phyloP scores from a whole-genome alignment of 1,140 invertebrate genomes.

The Drosophila orena region DNA sequence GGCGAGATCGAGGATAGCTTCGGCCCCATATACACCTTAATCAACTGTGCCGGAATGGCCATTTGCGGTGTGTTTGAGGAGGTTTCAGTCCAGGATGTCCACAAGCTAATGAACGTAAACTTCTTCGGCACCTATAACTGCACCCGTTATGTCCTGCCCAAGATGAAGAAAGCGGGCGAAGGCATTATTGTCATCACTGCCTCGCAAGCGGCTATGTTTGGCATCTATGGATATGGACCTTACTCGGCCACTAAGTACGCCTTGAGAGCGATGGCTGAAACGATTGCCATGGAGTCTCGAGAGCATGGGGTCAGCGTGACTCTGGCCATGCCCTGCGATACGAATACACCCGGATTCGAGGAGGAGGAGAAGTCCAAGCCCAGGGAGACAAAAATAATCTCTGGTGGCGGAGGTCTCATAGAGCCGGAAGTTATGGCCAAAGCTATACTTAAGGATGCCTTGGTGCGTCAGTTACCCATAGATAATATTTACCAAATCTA shows the following conservation, averaged over 20 bases:
- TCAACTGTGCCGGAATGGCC: constrained; percentile 96
- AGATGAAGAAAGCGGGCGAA: constrained; percentile 89
- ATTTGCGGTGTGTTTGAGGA: constrained; percentile 94
- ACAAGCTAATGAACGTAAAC: constrained; percentile 90
- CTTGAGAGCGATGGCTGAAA: constrained; percentile 96
- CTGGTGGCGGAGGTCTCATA: constrained; percentile 90
- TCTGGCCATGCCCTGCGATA: constrained; percentile 96
- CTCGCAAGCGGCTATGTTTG: constrained; percentile 95
- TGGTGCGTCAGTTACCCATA: constrained; percentile 87
- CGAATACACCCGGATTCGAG: constrained; percentile 97
- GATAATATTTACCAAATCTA: background rate
- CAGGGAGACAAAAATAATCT: constrained; percentile 95
- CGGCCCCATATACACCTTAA: constrained; percentile 94
- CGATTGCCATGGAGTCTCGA: constrained; percentile 95
- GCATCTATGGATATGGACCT: constrained; percentile 93
- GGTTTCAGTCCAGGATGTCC: constrained; percentile 89
- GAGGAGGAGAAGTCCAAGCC: constrained; percentile 94
- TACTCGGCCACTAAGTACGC: constrained; percentile 98
- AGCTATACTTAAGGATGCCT: constrained; percentile 91
- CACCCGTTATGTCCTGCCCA: constrained; percentile 88
- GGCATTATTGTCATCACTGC: constrained; percentile 94
- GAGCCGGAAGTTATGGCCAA: constrained; percentile 92
- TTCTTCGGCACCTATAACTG: constrained; percentile 90
- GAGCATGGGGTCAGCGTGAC: constrained; percentile 94
- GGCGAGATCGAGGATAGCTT: constrained; percentile 87